Conservation (phyloP, 2,797 vertebrate genomes). For the Cichlasoma orientale region DNA sequence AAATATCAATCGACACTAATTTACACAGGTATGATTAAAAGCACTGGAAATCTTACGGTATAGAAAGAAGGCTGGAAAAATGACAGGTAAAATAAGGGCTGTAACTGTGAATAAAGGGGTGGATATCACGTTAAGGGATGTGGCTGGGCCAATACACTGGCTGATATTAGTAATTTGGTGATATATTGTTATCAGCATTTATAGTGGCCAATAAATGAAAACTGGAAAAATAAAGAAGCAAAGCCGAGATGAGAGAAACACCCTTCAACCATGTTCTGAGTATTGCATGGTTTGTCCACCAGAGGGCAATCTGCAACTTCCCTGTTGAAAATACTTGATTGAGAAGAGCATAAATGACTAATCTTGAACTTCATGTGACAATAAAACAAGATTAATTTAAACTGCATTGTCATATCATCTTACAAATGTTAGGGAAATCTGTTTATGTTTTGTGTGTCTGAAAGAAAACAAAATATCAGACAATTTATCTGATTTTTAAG, state of each 20-base stretch:
- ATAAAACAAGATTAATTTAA: background rate
- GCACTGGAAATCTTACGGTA: background rate
- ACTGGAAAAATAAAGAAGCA: background rate
- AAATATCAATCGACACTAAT: background rate
- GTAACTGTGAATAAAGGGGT: background rate
- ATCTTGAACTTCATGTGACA: background rate
- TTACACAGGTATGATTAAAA: background rate
- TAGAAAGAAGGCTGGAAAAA: background rate
- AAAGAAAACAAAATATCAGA: too few species aligned
- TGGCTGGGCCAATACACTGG: background rate
- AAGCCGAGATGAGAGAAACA: background rate
- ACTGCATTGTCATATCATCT: too few species aligned
- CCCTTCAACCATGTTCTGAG: too few species aligned
- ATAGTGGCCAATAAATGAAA: background rate
- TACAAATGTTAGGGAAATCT: too few species aligned
- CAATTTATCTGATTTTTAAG: too few species aligned
- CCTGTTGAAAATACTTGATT: background rate
- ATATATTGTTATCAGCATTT: background rate
- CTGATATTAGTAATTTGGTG: background rate
- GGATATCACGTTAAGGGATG: background rate
- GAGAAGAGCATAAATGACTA: background rate
- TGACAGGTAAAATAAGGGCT: background rate
- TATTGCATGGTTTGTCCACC: too few species aligned
- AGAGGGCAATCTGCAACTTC: background rate
- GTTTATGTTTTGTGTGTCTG: too few species aligned